phyloP scores from a whole-genome alignment of 2,888 invertebrate species.

The Drosophila paramelanica region DNA sequence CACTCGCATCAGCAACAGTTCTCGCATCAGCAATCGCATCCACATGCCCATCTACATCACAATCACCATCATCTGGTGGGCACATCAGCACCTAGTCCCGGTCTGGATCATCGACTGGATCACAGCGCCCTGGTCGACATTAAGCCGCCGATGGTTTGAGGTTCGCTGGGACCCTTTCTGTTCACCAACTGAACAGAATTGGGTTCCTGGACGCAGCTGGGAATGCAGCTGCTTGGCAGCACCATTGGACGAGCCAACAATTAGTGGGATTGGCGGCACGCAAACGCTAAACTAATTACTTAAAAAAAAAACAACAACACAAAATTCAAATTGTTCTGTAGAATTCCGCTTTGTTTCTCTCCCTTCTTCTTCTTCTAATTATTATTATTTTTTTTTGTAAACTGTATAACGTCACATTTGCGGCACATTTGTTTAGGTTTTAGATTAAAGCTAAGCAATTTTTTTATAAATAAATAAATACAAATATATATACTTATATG shows the following conservation, averaged over 20 bases:
- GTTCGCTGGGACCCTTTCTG: constrained; percentile 89
- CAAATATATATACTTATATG: constrained; percentile 9
- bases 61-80: constrained; percentile 81
- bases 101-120: constrained; percentile 86
- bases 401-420: constrained; percentile 1
- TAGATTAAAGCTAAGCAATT: constrained; percentile 17
- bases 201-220: constrained; percentile 54
- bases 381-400: constrained; percentile 2
- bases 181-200: constrained; percentile 81
- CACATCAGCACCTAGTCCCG: constrained; percentile 86
- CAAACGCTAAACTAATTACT: constrained; percentile 1
- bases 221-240: constrained; percentile 19
- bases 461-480: constrained; percentile 3
- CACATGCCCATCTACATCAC: constrained; percentile 81
- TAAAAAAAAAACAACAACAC: neutral
- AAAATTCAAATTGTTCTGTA: constrained; percentile 6
- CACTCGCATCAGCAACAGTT: constrained; percentile 61
- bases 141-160: constrained; percentile 87
- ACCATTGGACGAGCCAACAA: constrained; percentile 8
- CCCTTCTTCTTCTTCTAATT: no score
- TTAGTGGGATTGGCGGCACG: constrained; percentile 10
- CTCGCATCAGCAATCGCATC: constrained; percentile 71
- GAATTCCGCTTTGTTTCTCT: neutral
- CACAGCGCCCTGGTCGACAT: constrained; percentile 88
- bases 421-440: constrained; percentile 2